Evolutionary conservation across 2,888 invertebrate genomes (phyloP).

Genomic region (Augochlorella aurata): DNA sequence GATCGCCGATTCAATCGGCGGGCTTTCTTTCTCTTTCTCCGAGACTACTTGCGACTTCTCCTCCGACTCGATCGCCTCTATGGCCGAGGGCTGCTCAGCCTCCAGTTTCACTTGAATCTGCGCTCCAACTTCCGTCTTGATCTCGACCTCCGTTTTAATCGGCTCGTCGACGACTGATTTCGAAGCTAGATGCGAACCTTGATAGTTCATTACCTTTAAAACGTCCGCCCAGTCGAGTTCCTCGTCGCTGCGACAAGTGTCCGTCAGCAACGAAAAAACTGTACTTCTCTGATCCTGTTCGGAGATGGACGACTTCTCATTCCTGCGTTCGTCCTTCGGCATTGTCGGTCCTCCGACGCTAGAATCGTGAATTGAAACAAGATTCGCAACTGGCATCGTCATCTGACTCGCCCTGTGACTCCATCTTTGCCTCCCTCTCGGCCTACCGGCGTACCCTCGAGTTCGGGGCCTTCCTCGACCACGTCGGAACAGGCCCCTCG

Average conservation of each 20-base stretch:
- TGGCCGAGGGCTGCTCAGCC: not conserved
- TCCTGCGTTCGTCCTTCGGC: not conserved
- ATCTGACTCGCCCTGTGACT: slow-evolving; percentile 17
- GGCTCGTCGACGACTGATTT: not conserved
- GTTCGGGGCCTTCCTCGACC: slow-evolving; percentile 50
- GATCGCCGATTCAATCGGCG: not conserved
- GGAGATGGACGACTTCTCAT: not conserved
- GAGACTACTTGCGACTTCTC: not conserved
- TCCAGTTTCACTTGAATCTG: not conserved
- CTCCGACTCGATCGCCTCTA: not conserved
- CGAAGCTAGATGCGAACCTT: not conserved
- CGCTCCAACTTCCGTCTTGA: not conserved
- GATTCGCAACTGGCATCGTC: not conserved
- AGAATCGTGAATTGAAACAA: not conserved
- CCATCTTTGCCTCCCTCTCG: slow-evolving; percentile 23
- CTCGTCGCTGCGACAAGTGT: slow-evolving; percentile 56
- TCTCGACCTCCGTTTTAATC: not conserved
- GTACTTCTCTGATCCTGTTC: slow-evolving; percentile 31
- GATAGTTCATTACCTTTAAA: slow-evolving; percentile 47
- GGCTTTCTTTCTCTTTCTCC: not conserved
- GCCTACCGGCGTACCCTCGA: slow-evolving; percentile 35
- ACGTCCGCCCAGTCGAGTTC: slow-evolving; percentile 59
- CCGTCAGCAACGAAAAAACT: slow-evolving; percentile 56
- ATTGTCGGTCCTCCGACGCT: not conserved
- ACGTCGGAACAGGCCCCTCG: slow-evolving; percentile 43